Percentiles rank a stretch among this genome's conserved stretches.
phyloP scores from a whole-genome alignment of 2,113 vertebrate species.

The Dicerorhinus sumatrensis region DNA sequence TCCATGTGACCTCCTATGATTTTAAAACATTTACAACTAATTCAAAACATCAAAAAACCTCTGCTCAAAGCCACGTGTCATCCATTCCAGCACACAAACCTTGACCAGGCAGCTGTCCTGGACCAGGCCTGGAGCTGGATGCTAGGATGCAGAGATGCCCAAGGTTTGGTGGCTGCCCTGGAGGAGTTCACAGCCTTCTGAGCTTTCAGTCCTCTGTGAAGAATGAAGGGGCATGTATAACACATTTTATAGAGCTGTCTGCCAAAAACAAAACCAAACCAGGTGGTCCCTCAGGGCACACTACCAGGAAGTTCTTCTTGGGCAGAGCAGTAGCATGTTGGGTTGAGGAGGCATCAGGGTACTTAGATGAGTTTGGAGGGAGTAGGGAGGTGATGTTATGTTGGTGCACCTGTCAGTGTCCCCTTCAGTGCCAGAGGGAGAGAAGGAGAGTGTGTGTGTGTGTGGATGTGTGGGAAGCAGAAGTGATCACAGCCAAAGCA shows the following conservation, averaged over 20 bases:
- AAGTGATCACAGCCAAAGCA: neutral
- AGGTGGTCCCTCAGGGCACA: neutral
- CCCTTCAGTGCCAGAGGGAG: neutral
- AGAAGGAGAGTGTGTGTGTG: neutral
- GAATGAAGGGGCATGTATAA: neutral
- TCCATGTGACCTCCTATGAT: neutral
- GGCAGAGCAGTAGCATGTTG: neutral
- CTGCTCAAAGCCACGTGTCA: neutral
- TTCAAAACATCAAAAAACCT: neutral
- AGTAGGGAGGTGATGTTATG: neutral
- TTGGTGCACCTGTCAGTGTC: neutral
- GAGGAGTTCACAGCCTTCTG: neutral
- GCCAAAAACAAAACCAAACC: neutral
- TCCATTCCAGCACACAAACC: neutral
- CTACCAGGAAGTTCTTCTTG: neutral
- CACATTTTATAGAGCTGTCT: neutral
- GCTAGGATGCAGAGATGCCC: neutral
- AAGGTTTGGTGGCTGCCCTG: neutral
- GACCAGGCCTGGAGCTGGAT: neutral
- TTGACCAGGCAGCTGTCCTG: neutral
- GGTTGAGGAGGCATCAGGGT: neutral
- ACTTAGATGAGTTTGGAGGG: neutral
- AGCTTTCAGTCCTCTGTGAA: neutral
- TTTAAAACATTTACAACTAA: neutral
- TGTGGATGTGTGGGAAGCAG: neutral